Evolutionary conservation across 2,113 vertebrate genomes (phyloP).

Genomic region (Sterrhoptilus dennistouni): DNA sequence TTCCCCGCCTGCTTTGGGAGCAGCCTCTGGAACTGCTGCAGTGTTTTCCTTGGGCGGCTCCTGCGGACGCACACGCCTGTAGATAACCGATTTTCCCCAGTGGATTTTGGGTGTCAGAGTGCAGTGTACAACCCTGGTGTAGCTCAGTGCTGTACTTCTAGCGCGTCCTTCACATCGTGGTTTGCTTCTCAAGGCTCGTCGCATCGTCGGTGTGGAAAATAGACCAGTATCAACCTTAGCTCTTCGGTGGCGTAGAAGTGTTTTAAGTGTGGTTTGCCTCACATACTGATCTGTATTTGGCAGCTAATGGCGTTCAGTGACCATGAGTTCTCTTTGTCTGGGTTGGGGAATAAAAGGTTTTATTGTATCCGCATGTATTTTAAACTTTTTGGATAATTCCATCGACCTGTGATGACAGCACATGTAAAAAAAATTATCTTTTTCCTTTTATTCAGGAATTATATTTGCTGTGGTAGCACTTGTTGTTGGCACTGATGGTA

Average conservation of each 20-base stretch:
- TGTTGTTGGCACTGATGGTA: neutral
- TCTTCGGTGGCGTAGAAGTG: neutral
- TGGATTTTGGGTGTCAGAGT: neutral
- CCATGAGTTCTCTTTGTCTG: conserved; percentile 3
- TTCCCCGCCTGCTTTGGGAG: neutral
- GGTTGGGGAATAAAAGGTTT: conserved; percentile 44
- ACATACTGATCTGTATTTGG: conserved; percentile 24
- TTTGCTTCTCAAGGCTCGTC: neutral
- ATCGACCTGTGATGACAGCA: neutral
- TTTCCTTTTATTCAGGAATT: neutral
- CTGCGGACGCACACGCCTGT: neutral
- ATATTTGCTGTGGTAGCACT: neutral
- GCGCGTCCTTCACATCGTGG: neutral
- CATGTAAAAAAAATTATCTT: neutral
- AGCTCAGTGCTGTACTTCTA: neutral
- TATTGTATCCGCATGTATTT: conserved; percentile 58
- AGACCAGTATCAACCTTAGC: neutral
- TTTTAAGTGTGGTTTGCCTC: conserved; percentile 1
- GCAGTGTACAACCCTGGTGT: neutral
- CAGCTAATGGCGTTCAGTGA: conserved; percentile 47
- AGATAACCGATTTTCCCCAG: neutral
- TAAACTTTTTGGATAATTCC: conserved; percentile 25
- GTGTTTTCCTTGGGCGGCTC: neutral
- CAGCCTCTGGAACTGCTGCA: neutral
- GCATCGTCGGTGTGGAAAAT: neutral